Conservation (phyloP, 2,113 vertebrate genomes). For the Prionailurus bengalensis region DNA sequence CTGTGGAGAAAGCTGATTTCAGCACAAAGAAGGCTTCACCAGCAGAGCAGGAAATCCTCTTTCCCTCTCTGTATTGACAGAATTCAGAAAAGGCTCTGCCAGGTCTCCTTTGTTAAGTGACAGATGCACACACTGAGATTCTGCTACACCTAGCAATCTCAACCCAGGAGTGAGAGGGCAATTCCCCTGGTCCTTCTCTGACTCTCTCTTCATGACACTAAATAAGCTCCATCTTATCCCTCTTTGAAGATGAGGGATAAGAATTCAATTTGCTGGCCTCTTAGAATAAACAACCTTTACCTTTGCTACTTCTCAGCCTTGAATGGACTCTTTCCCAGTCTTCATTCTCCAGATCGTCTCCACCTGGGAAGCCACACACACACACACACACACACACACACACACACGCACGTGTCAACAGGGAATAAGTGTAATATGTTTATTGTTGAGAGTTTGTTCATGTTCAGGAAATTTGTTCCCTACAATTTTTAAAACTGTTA, state of each 20-base stretch:
- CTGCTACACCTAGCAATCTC: not conserved
- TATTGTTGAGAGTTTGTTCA: not conserved
- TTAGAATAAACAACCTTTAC: not conserved
- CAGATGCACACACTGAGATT: not conserved
- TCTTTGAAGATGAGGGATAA: not conserved
- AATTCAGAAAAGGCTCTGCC: constrained; percentile 34
- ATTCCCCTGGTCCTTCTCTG: not conserved
- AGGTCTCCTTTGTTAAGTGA: not conserved
- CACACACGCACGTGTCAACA: not conserved
- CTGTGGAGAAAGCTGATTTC: not conserved
- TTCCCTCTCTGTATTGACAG: not conserved
- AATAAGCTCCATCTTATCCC: not conserved
- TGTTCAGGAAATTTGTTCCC: not conserved
- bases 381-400: not conserved
- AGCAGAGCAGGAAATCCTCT: not conserved
- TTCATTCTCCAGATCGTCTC: not conserved
- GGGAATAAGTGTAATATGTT: not conserved
- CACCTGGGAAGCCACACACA: not conserved
- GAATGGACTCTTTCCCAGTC: not conserved
- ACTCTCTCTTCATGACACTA: not conserved
- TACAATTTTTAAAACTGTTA: not conserved
- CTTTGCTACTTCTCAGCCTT: not conserved
- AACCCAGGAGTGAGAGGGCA: not conserved
- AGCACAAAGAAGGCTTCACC: not conserved
- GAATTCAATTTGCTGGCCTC: not conserved